These are phyloP conservation scores for Monochamus alternatus DNA, from an alignment of 2,888 invertebrate species.

Conservation along the genomic window DNA sequence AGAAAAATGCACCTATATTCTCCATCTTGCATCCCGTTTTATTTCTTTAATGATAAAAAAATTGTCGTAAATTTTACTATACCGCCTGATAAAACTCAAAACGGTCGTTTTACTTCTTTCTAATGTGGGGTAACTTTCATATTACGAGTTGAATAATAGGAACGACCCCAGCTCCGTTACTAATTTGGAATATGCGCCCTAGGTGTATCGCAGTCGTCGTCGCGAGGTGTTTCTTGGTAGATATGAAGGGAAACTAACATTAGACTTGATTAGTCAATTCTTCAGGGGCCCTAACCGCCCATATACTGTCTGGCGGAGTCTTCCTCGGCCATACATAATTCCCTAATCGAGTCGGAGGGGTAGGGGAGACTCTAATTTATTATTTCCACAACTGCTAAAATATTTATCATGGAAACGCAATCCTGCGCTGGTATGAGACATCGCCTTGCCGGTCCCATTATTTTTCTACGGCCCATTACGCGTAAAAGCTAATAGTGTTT, in stretches of 20 bases:
- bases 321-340: constrained; percentile 27
- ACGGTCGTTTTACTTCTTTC: neutral
- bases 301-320: constrained; percentile 29
- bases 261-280: constrained; percentile 35
- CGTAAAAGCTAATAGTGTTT: constrained; percentile 26
- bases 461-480: constrained; percentile 28
- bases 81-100: no score
- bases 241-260: constrained; percentile 22
- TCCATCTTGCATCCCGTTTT: no score
- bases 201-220: constrained; percentile 8
- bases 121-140: neutral
- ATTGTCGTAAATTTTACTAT: no score
- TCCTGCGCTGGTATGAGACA: constrained; percentile 40
- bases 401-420: constrained; percentile 50
- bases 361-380: constrained; percentile 49
- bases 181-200: neutral
- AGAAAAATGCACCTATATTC: no score
- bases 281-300: constrained; percentile 29
- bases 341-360: constrained; percentile 26
- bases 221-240: constrained; percentile 6
- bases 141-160: neutral
- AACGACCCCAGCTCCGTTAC: neutral
- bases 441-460: constrained; percentile 22
- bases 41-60: no score
- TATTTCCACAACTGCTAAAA: constrained; percentile 51